Base-by-base conservation (phyloP, 2,113 vertebrate species). In the Connochaetes taurinus region DNA sequence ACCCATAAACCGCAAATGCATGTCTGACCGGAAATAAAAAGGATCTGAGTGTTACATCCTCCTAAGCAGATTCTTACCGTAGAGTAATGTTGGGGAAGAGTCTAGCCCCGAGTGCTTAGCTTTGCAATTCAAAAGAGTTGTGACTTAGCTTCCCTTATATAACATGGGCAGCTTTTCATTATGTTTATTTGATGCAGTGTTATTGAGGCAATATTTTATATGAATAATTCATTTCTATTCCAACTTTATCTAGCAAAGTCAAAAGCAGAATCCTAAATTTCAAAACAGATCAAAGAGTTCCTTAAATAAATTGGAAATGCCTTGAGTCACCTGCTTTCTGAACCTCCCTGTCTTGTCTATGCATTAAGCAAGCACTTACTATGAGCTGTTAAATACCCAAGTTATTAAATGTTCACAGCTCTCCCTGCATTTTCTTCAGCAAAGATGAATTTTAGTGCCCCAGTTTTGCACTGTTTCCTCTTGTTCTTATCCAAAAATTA, bases 211-310 rank as follows among this genome's bases (percentile, higher is more conserved):
- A 99, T 98, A 97, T 98, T 98, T 98, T 97, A 97, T 94, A 98
- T 99, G 98, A 99, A 99, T 99, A 98, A 99, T 99, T 99, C 98
- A 99, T 99, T 97, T 85, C 71, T 90, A 98, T 94, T 98, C 98
- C 98, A 98, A 98, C 98, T 99, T 98, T 98, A 98, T 98, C 98
- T 98, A 98, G 98, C 96, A 98, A 98, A 99, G 98, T 98, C 98
- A 98, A 98, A 99, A 98, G 97, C 98, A 97, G 96, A 96, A 98
- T 98, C 98, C 96, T 96, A 98, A 98, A 98, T 98, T 99, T 98
- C 95, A 98, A 98, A 98, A 98, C 96, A 98, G 97, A 98, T 93
- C 97, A 98, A 98, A 98, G 82, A 91, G 91, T 98, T 97, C 84
- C 95, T 98, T 64, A 98, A 93, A 84, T 98, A 98, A 98, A 98